These are phyloP conservation scores for Morpho achilles DNA, from an alignment of 2,888 invertebrate genomes.

Conservation along the genomic window DNA sequence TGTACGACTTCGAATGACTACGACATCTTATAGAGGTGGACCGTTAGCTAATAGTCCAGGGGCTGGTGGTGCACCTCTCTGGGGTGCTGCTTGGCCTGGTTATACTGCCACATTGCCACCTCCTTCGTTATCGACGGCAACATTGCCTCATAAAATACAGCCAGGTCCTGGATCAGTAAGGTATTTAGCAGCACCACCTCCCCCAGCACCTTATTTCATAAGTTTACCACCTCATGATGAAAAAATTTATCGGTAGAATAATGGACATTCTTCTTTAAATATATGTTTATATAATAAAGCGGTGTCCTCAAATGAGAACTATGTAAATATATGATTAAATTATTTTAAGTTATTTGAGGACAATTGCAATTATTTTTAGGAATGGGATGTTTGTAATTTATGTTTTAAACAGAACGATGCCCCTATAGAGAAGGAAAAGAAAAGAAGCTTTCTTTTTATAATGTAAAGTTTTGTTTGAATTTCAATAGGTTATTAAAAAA, in stretches of 20 bases:
- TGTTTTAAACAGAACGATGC: conserved; percentile 18
- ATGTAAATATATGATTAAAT: conserved; percentile 27
- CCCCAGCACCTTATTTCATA: conserved; percentile 82
- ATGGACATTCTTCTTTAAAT: conserved; percentile 3
- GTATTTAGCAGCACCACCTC: conserved; percentile 80
- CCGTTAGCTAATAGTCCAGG: conserved; percentile 82
- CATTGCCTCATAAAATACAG: conserved; percentile 83
- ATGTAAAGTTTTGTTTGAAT: conserved; percentile 1
- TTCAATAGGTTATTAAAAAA: conserved; percentile 1
- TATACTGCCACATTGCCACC: conserved; percentile 81
- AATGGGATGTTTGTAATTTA: conserved; percentile 28
- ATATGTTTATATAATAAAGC: conserved; percentile 13
- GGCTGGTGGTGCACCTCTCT: conserved; percentile 81
- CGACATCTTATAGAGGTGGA: conserved; percentile 83
- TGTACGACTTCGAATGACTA: conserved; percentile 86
- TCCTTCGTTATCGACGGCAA: conserved; percentile 80
- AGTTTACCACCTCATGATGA: conserved; percentile 81
- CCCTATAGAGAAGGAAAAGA: neutral
- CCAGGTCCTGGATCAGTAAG: conserved; percentile 74
- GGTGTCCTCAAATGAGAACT: conserved; percentile 14
- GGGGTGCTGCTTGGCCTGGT: conserved; percentile 75
- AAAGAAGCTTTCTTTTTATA: conserved; percentile 7
- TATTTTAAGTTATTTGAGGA: conserved; percentile 17
- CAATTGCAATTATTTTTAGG: conserved; percentile 12
- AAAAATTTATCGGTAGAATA: conserved; percentile 80